Conservation (phyloP, 2,797 vertebrate species). For the Oreortyx pictus region DNA sequence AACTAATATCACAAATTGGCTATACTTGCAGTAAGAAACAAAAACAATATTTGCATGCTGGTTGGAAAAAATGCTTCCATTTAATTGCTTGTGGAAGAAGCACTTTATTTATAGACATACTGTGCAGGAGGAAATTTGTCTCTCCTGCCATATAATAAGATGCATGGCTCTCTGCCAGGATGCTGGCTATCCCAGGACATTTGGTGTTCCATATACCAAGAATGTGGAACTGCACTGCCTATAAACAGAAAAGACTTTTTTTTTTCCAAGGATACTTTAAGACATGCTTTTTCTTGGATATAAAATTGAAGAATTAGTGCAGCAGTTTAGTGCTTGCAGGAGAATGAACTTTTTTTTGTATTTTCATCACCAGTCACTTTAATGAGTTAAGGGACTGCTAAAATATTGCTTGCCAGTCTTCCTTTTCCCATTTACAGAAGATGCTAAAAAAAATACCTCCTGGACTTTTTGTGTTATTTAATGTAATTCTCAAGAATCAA, state of each 20-base stretch:
- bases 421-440: constrained; percentile 16
- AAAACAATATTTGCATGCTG: constrained; percentile 56
- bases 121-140: constrained; percentile 75
- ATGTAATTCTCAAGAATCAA: constrained; percentile 26
- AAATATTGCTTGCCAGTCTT: background rate
- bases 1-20: constrained; percentile 49
- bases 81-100: constrained; percentile 72
- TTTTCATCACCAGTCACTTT: background rate
- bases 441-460: background rate
- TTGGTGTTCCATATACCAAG: constrained; percentile 60
- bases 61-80: constrained; percentile 71
- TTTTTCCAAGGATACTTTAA: constrained; percentile 8
- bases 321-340: background rate
- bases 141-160: constrained; percentile 69
- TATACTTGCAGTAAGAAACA: constrained; percentile 56
- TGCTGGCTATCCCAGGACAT: constrained; percentile 57
- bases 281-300: constrained; percentile 6
- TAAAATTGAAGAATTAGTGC: background rate
- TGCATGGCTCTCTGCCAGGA: constrained; percentile 70
- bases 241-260: constrained; percentile 53
- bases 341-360: background rate
- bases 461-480: background rate
- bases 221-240: constrained; percentile 59
- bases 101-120: constrained; percentile 76
- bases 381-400: constrained; percentile 23